These are phyloP conservation scores for Fregata magnificens DNA, from an alignment of 2,113 vertebrate genomes.

Conservation along the genomic window DNA sequence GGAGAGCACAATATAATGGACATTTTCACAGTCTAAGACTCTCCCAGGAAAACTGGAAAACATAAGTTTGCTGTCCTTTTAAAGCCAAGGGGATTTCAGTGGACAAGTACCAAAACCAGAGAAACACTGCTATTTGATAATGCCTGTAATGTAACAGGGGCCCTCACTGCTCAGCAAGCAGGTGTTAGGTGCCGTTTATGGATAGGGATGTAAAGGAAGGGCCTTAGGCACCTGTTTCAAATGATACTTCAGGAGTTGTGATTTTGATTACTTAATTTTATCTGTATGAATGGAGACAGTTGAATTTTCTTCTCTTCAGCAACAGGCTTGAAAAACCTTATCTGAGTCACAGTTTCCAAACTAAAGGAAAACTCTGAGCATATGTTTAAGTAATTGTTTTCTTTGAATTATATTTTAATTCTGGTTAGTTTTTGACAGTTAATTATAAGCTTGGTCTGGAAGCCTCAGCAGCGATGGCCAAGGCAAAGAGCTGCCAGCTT, in stretches of 20 bases:
- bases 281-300: not conserved
- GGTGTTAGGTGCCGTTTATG: fast-evolving
- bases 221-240: not conserved
- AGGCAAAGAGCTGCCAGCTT: not conserved
- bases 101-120: not conserved
- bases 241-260: not conserved
- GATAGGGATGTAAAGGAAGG: not conserved
- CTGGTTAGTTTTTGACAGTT: not conserved
- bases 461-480: not conserved
- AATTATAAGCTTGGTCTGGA: not conserved
- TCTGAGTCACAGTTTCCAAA: not conserved
- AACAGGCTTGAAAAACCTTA: not conserved
- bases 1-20: not conserved
- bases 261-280: not conserved
- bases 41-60: not conserved
- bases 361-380: not conserved
- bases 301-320: not conserved
- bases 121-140: not conserved
- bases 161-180: not conserved
- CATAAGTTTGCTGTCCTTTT: not conserved
- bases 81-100: not conserved
- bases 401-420: not conserved
- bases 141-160: not conserved
- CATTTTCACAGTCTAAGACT: not conserved
- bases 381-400: not conserved